phyloP scores from a whole-genome alignment of 2,797 vertebrate species.

The Myiotriccus ornatus region DNA sequence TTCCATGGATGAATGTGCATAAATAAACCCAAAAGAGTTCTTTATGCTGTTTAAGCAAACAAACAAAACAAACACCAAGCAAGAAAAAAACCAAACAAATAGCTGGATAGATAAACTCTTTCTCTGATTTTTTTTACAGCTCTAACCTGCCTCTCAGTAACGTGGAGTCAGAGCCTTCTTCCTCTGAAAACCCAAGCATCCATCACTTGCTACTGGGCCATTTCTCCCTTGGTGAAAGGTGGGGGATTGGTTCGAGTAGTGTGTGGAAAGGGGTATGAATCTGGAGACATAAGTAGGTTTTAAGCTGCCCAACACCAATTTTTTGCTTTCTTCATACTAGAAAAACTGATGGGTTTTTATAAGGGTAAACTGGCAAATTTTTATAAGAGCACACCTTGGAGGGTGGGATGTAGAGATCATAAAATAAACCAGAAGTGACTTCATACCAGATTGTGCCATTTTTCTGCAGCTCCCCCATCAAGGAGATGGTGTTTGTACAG shows the following conservation, averaged over 20 bases:
- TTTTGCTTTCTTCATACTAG: neutral
- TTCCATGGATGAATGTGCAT: neutral
- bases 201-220: neutral
- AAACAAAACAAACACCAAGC: neutral
- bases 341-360: neutral
- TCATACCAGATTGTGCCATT: neutral
- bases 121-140: neutral
- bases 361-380: neutral
- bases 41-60: neutral
- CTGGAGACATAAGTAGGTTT: neutral
- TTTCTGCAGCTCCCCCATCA: neutral
- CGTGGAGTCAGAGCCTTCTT: neutral
- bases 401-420: neutral
- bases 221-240: neutral
- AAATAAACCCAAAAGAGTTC: neutral
- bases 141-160: neutral
- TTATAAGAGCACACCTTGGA: neutral
- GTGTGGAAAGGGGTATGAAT: neutral
- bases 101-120: neutral
- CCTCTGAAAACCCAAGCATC: neutral
- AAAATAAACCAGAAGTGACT: neutral
- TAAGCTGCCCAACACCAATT: neutral
- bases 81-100: neutral
- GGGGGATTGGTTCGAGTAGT: neutral
- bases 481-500: neutral